These are phyloP conservation scores for Prionailurus viverrinus DNA, from an alignment of 2,113 vertebrate genomes.

Conservation along the genomic window DNA sequence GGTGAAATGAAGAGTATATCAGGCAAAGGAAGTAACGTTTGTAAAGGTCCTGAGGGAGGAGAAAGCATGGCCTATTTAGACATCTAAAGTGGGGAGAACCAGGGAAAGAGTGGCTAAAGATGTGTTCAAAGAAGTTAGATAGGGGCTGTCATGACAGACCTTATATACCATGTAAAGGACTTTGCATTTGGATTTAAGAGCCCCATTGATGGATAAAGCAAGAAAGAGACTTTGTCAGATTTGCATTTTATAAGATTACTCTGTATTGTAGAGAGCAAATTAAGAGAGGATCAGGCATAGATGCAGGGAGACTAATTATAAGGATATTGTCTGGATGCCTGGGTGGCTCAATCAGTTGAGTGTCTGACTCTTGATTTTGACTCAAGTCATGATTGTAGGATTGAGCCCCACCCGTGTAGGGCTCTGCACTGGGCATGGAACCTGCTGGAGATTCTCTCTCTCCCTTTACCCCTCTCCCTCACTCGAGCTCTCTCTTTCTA, in stretches of 20 bases:
- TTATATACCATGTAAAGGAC: background rate
- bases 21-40: background rate
- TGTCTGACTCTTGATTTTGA: too few species aligned
- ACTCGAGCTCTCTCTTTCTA: too few species aligned
- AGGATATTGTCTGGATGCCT: background rate
- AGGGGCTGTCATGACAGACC: background rate
- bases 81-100: background rate
- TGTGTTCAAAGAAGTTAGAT: background rate
- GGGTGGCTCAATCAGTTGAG: too few species aligned
- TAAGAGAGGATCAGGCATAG: background rate
- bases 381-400: too few species aligned
- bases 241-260: background rate
- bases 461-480: too few species aligned
- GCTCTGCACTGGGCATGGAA: too few species aligned
- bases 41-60: background rate
- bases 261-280: background rate
- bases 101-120: background rate
- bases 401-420: too few species aligned
- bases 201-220: background rate
- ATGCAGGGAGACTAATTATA: background rate
- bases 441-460: too few species aligned
- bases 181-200: background rate
- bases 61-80: background rate
- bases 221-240: background rate
- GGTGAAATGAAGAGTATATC: background rate